Base-by-base conservation (phyloP, 2,888 invertebrate genomes). In the Oconnorella tubifera region DNA sequence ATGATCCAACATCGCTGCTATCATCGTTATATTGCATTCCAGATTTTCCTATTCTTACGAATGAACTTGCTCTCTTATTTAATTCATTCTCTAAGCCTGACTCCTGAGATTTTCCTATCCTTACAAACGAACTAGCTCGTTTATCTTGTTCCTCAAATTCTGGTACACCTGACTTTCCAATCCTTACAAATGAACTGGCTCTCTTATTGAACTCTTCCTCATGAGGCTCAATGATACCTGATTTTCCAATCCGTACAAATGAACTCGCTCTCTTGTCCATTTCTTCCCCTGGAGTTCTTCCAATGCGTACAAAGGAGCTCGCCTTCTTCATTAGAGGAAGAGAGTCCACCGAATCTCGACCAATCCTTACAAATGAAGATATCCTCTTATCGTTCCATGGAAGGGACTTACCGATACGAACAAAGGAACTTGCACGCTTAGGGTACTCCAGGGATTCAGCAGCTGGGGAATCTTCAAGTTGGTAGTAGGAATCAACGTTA, bases 301-400 rank as follows among this genome's bases (percentile, higher is more conserved):
- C 67, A 27, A 67, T 64, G n/a, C 67, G 57, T 3, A 67, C 67
- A 25, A 67, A 67, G 6, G 59, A 59, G 32, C 67, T 67, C 3
- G 64, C 61, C 56, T 62, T 32, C 31, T 62, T 67, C 10, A 14
- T 19, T 19, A 40, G 10, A 4, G 27, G n/a, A 19, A 23, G 6
- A 4, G 14, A 6, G 1, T 67, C 56, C 19, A 27, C 29, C n/a
- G 33, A 29, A 19, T 56, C 55, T 6, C 53, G 25, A 3, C 62
- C 65, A 19, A 60, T 27, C 19, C 49, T 23, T 27, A 59, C 59
- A 25, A 57, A 51, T n/a, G 61, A 48, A 25, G 55, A 55, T 10
- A 33, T 25, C 57, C 56, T 58, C 28, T 40, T 62, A 10, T 27
- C 3, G 40, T 40, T 19, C 10, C 19, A 10, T 4, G 33, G 19